Base-by-base conservation (phyloP, 2,113 vertebrate species). In the Amazona vittata region DNA sequence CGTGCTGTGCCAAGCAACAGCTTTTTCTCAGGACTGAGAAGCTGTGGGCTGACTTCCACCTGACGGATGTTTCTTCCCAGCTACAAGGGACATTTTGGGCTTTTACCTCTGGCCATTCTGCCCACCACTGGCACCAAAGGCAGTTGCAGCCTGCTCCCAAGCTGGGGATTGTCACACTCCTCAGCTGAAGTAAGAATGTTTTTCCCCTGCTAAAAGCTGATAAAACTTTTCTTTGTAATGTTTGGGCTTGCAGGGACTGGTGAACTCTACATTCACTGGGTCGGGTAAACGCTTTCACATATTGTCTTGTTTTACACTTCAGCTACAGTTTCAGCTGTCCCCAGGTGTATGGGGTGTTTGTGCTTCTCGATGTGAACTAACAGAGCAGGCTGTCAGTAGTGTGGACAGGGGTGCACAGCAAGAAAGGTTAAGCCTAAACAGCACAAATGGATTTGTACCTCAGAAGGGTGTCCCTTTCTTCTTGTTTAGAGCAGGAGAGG, bases 201-300 rank as follows among this genome's bases (percentile, higher is more conserved):
- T 80, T 94, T 89, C 17, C 37, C 44, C 71, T 84, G 39, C 44
- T 85, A 65, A 91, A 88, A 92, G 50, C 29, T n/a, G 96, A 94
- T 85, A 94, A 89, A 96, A 19, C 11, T 87, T 91, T 57, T 28
- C 26, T 95, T 83, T 55, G 50, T 69, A 46, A 63, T 24, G 6
- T 50, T 37, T 47, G 49, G 16, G 50, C 39, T 83, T 33, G 10
- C 11, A 20, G 49, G 50, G 31, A 9, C 19, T 31, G 11, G 6
- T 78, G 44, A 90, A 33, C 49, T 35, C 26, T 1, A 12, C 41
- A 43, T 41, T 63, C 39, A 14, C 7, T 39, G 31, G 24, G 12
- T 74, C 68, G 62, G 75, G 60, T 21, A 85, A 49, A 35, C 21
- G 19, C 41, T 83, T 90, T 55, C 24, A 87, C 28, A 4, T 37